Evolutionary conservation across 2,888 invertebrate genomes (phyloP).

Genomic region (Drosophila demipolita): DNA sequence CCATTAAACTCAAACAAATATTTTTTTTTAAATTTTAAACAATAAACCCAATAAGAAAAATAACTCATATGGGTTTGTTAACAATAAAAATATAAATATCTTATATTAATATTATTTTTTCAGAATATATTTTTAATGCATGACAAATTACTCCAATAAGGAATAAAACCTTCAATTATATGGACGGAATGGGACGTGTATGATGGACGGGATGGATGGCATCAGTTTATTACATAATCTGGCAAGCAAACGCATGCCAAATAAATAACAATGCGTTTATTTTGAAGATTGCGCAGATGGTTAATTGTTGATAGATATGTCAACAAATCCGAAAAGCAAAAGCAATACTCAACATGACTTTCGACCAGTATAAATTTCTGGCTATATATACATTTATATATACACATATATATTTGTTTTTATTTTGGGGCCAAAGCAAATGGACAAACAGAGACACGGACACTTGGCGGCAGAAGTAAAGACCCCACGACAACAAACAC

Average conservation of each 20-base stretch:
- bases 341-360: conserved; percentile 49
- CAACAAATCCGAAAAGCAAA: conserved; percentile 56
- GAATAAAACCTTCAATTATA: background rate
- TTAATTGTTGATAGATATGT: conserved; percentile 66
- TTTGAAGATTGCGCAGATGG: conserved; percentile 52
- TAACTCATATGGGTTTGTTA: background rate
- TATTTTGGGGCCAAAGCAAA: conserved; percentile 60
- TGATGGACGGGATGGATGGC: background rate
- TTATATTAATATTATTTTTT: background rate
- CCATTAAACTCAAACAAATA: background rate
- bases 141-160: background rate
- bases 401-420: conserved; percentile 5
- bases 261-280: conserved; percentile 45
- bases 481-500: conserved; percentile 71
- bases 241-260: conserved; percentile 59
- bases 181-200: too few relatives aligned
- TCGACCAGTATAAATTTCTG: conserved; percentile 37
- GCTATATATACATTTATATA: background rate
- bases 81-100: background rate
- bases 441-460: conserved; percentile 69
- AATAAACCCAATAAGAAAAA: background rate
- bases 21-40: too few relatives aligned
- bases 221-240: conserved; percentile 31
- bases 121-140: background rate
- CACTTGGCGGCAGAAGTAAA: conserved; percentile 70